Evolutionary conservation across 1,140 invertebrate species (phyloP).

Genomic region (Dendrolimus punctatus): DNA sequence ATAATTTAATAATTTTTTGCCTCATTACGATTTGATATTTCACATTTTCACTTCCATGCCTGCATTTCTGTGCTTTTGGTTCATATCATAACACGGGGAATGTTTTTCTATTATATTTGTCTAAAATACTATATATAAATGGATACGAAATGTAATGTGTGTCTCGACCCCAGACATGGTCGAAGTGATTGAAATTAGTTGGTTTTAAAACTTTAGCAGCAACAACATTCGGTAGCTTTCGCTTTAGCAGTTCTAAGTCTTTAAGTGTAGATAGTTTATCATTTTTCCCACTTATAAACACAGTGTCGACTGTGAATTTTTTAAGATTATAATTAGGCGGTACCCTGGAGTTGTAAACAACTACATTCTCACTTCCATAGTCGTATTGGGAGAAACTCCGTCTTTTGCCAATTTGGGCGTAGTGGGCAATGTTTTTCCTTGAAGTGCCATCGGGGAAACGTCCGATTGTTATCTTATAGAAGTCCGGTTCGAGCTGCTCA

Average conservation of each 20-base stretch:
- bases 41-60: too few relatives aligned
- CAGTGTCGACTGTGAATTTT: slow-evolving; percentile 70
- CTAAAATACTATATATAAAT: slow-evolving; percentile 7
- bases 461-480: background rate
- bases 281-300: slow-evolving; percentile 59
- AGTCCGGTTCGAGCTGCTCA: slow-evolving; percentile 15
- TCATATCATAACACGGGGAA: too few relatives aligned
- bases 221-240: slow-evolving; percentile 57
- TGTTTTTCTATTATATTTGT: slow-evolving; percentile 7
- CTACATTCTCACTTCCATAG: slow-evolving; percentile 66
- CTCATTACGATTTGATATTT: too few relatives aligned
- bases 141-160: slow-evolving; percentile 6
- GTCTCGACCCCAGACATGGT: slow-evolving; percentile 19
- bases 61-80: too few relatives aligned
- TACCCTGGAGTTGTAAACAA: slow-evolving; percentile 52
- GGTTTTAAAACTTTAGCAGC: slow-evolving; percentile 13
- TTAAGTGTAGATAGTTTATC: slow-evolving; percentile 71
- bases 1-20: too few relatives aligned
- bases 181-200: slow-evolving; percentile 21
- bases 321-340: slow-evolving; percentile 72
- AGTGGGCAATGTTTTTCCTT: slow-evolving; percentile 77
- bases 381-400: slow-evolving; percentile 57
- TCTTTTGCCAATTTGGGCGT: slow-evolving; percentile 63
- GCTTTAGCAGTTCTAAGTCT: slow-evolving; percentile 70
- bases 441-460: slow-evolving; percentile 53